Evolutionary conservation across 2,113 vertebrate species (phyloP).

Genomic region (Callithrix jacchus): DNA sequence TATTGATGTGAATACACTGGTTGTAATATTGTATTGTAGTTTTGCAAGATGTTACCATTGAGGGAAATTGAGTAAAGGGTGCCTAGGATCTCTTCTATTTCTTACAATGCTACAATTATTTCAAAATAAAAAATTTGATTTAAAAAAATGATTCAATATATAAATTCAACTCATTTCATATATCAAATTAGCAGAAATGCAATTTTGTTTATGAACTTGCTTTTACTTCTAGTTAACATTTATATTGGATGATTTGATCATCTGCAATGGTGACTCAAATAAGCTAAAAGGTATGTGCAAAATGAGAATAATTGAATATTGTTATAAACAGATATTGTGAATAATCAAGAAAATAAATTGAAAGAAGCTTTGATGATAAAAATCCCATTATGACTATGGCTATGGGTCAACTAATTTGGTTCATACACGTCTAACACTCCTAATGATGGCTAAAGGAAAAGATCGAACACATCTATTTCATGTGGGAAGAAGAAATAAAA

Average conservation of each 20-base stretch:
- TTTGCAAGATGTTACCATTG: neutral
- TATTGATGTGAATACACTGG: neutral
- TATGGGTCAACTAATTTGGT: neutral
- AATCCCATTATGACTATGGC: neutral
- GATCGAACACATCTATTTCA: neutral
- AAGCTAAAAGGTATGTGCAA: neutral
- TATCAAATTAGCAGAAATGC: neutral
- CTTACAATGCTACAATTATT: neutral
- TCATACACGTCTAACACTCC: neutral
- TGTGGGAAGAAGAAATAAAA: constrained; percentile 5
- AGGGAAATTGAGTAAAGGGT: neutral
- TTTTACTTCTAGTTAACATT: neutral
- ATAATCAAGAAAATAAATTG: neutral
- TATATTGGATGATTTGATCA: neutral
- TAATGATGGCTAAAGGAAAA: neutral
- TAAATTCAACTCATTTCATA: neutral
- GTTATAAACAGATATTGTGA: neutral
- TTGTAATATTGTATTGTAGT: neutral
- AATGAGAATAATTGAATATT: neutral
- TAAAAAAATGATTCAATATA: neutral
- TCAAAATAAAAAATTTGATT: neutral
- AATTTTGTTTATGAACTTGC: neutral
- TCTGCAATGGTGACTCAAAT: neutral
- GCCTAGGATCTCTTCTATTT: neutral
- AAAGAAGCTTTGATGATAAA: neutral